Conservation (phyloP, 2,797 vertebrate genomes). For the Meda fulgida region DNA sequence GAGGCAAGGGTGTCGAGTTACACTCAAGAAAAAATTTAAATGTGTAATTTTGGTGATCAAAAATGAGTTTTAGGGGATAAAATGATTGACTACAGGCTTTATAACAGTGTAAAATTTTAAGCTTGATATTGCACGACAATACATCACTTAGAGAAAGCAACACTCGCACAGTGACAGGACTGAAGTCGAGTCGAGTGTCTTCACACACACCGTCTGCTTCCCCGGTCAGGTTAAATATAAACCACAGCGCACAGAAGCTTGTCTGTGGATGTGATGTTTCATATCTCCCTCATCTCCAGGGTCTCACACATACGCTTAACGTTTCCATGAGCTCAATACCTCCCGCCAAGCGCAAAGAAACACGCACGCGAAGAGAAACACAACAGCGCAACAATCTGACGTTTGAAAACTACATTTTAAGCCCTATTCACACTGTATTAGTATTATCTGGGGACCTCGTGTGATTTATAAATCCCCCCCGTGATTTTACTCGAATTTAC, state of each 20-base stretch:
- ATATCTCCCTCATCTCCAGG: background rate
- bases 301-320: background rate
- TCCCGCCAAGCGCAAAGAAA: background rate
- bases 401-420: too few species aligned
- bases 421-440: too few species aligned
- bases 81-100: background rate
- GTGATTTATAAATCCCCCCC: too few species aligned
- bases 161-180: background rate
- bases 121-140: too few species aligned
- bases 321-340: too few species aligned
- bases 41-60: too few species aligned
- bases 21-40: too few species aligned
- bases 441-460: too few species aligned
- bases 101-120: background rate
- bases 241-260: background rate
- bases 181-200: background rate
- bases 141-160: background rate
- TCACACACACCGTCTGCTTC: background rate
- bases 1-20: too few species aligned
- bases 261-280: background rate
- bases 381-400: too few species aligned
- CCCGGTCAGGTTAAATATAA: background rate
- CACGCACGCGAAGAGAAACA: background rate
- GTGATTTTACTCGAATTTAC: too few species aligned
- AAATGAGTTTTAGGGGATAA: too few species aligned